Conservation (phyloP, 2,888 invertebrate species). For the Himalopsyche japonica region DNA sequence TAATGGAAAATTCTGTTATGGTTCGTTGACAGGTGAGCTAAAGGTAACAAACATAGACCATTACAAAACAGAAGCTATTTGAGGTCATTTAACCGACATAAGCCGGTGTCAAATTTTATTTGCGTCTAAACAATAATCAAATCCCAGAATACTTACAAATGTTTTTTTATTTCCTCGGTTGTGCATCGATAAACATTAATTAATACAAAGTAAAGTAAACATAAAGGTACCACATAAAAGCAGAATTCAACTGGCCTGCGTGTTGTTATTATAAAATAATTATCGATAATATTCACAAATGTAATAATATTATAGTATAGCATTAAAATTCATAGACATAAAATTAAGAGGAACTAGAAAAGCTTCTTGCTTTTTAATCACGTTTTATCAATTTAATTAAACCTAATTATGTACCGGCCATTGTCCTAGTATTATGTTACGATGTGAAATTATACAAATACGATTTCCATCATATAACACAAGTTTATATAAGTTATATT, state of each 20-base stretch:
- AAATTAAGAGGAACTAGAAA: slow-evolving; percentile 37
- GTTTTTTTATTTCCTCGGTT: not conserved
- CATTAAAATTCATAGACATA: not conserved
- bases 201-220: not conserved
- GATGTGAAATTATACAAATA: not conserved
- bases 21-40: not conserved
- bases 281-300: not conserved
- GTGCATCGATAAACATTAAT: not conserved
- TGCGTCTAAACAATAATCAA: not conserved
- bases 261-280: not conserved
- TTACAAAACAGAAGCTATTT: not conserved
- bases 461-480: not conserved
- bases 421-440: slow-evolving; percentile 19
- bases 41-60: not conserved
- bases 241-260: slow-evolving; percentile 24
- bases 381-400: slow-evolving; percentile 30
- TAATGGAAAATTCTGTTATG: slow-evolving; percentile 1
- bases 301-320: not conserved
- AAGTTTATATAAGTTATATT: not conserved
- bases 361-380: slow-evolving; percentile 36
- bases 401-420: slow-evolving; percentile 35
- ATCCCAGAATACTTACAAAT: too few relatives aligned
- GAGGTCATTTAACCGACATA: not conserved
- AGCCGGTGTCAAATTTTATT: too few relatives aligned
- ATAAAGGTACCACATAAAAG: not conserved